phyloP scores from a whole-genome alignment of 2,797 vertebrate genomes.

The Clarias platycephalus region DNA sequence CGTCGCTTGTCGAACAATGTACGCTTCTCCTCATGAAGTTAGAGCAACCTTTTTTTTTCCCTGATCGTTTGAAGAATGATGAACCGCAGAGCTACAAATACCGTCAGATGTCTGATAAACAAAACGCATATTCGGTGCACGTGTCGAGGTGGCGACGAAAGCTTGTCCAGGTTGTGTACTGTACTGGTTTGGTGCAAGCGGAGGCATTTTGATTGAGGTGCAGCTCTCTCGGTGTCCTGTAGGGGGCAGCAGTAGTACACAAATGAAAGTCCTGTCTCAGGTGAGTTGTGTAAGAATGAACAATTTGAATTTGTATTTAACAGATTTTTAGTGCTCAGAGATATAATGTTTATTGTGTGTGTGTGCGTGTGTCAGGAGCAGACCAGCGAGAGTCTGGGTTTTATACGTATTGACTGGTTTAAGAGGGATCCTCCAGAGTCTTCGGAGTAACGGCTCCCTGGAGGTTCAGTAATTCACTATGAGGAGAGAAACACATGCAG shows the following conservation, averaged over 20 bases:
- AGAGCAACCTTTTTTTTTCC: not conserved
- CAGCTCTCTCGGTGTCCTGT: slow-evolving; percentile 8
- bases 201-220: not conserved
- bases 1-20: not conserved
- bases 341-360: no score
- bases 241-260: slow-evolving; percentile 34
- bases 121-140: no score
- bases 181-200: no score
- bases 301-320: not conserved
- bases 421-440: slow-evolving; percentile 8
- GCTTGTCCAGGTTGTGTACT: no score
- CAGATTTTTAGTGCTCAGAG: not conserved
- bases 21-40: not conserved
- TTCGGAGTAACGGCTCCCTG: slow-evolving; percentile 19
- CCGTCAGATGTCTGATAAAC: no score
- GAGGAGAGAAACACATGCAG: not conserved
- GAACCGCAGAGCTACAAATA: no score
- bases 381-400: not conserved
- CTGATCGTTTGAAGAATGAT: not conserved
- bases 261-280: not conserved
- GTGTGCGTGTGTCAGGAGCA: slow-evolving; percentile 8
- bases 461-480: not conserved
- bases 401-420: slow-evolving; percentile 13
- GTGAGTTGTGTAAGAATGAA: not conserved
- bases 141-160: no score